These are phyloP conservation scores for Graptemys geographica DNA, from an alignment of 2,797 vertebrate genomes.

Conservation along the genomic window DNA sequence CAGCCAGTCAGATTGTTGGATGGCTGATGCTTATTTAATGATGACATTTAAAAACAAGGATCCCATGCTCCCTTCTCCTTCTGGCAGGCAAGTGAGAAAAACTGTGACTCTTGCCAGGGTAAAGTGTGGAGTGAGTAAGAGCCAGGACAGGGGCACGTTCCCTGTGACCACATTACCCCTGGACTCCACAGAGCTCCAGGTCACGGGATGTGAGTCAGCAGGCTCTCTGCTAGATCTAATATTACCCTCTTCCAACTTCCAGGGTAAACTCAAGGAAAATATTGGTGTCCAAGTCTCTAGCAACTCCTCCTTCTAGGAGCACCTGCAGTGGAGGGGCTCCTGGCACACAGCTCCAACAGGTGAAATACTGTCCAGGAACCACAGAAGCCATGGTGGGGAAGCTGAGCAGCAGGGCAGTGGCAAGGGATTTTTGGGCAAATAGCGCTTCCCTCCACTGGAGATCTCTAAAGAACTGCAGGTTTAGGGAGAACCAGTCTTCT, in stretches of 20 bases:
- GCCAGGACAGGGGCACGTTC: neutral
- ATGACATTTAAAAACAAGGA: neutral
- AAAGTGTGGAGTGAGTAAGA: neutral
- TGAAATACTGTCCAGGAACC: neutral
- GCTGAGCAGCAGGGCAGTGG: neutral
- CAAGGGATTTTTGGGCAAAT: neutral
- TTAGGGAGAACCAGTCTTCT: neutral
- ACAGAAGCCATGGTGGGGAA: neutral
- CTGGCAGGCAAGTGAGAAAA: neutral
- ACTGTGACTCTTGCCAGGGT: too few species aligned
- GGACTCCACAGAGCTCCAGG: neutral
- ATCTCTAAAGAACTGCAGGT: neutral
- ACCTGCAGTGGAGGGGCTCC: neutral
- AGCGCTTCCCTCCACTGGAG: neutral
- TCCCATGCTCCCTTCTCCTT: neutral
- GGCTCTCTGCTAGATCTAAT: neutral
- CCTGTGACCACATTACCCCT: neutral
- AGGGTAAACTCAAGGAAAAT: neutral
- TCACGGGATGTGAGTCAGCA: neutral
- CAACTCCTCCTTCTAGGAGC: neutral
- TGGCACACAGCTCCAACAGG: neutral
- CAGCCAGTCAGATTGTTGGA: neutral
- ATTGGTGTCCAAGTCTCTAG: neutral
- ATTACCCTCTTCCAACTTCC: neutral
- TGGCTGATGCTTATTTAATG: neutral